Evolutionary conservation across 2,797 vertebrate genomes (phyloP).

Genomic region (Pitangus sulphuratus): DNA sequence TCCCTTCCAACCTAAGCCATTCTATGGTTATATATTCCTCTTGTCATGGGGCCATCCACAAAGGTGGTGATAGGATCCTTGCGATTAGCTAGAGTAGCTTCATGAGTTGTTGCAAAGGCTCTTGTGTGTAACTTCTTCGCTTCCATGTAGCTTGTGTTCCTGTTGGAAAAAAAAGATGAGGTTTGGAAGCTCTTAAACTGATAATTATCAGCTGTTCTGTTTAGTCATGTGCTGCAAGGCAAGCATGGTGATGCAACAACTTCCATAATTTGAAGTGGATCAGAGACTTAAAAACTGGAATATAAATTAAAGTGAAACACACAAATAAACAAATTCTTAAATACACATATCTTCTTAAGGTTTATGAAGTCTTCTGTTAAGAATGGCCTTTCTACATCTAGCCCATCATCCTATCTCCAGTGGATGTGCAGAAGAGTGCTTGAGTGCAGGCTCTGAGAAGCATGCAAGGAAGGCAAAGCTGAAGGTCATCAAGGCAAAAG

Average conservation of each 20-base stretch:
- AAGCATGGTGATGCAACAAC: neutral
- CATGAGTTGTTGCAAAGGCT: neutral
- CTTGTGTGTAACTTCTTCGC: neutral
- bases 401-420: neutral
- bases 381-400: neutral
- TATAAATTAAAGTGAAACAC: neutral
- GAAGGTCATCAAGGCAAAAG: neutral
- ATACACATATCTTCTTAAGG: neutral
- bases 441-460: neutral
- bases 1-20: neutral
- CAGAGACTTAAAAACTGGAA: neutral
- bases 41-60: neutral
- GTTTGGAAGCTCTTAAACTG: neutral
- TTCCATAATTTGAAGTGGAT: neutral
- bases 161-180: neutral
- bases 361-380: neutral
- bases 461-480: neutral
- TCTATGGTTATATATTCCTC: neutral
- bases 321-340: neutral
- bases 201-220: neutral
- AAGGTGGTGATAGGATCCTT: neutral
- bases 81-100: neutral
- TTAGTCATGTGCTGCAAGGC: neutral
- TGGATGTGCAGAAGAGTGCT: neutral
- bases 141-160: neutral